Base-by-base conservation (phyloP, 2,888 invertebrate genomes). In the Melinopterus prodromus region DNA sequence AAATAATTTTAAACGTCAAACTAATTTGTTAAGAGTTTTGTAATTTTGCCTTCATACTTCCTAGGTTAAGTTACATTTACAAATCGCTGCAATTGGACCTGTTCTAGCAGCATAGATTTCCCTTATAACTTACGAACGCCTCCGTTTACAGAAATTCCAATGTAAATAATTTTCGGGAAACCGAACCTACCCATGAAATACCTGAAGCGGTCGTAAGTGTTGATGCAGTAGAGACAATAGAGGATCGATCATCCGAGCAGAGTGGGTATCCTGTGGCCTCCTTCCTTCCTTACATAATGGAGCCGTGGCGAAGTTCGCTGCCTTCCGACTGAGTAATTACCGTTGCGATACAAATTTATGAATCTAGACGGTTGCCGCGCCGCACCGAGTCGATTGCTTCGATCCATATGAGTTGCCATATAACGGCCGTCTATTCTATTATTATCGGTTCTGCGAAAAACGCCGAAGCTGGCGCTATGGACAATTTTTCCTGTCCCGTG, bases 121-220 rank as follows among this genome's bases (percentile, higher is more conserved):
- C 1, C 53, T 2, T 53, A 53, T 53, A 53, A 1, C 53, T 12
- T 53, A 53, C 53, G 12, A 53, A 53, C 53, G 53, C 53, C 1
- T 53, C 53, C 53, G 53, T 53, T 53, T 53, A 53, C 53, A 53
- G 53, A 53, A 53, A 53, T 53, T 53, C 53, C 53, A 53, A 53
- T 53, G 53, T 53, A 53, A 53, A 53, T 53, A 53, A 53, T 53
- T 53, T 53, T 53, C 53, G 53, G 53, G 53, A 53, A 53, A 53
- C 53, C 53, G 53, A 53, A 53, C 53, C 53, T 53, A 53, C 53
- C 53, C 53, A 53, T 53, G 53, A 4, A 12, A 53, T 53, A 53
- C 53, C 5, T 53, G 26, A 26, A 2, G 26, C 26, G 2, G 26
- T 26, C 26, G 26, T 26, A 26, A 26, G 53, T 53, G 53, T 53